phyloP scores from a whole-genome alignment of 1,140 invertebrate genomes.

The Homalodisca vitripennis region DNA sequence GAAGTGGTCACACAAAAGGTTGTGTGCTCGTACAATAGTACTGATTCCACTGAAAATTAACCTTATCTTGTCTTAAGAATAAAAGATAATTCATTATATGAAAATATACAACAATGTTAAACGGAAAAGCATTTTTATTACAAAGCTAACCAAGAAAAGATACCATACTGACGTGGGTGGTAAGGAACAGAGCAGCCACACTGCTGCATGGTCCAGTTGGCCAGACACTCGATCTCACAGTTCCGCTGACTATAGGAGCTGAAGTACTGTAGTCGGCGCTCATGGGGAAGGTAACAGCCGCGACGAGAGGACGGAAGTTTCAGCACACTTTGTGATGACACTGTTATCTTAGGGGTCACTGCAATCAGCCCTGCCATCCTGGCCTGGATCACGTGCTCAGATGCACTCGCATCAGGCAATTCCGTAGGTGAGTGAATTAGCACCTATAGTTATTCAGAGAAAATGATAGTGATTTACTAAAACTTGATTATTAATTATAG shows the following conservation, averaged over 20 bases:
- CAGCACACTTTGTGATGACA: conserved; percentile 1
- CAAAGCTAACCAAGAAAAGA: conserved; percentile 4
- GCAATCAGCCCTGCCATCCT: background rate
- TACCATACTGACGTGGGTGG: conserved; percentile 21
- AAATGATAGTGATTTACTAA: no score
- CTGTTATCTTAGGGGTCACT: background rate
- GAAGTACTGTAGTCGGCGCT: conserved; percentile 60
- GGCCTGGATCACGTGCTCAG: background rate
- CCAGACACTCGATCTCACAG: conserved; percentile 48
- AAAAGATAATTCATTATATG: no score
- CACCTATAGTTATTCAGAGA: no score
- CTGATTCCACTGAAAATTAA: no score
- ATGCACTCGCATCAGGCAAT: background rate
- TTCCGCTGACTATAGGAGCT: conserved; percentile 49
- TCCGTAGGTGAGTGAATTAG: background rate
- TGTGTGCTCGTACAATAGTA: no score
- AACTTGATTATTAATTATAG: no score
- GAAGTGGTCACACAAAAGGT: no score
- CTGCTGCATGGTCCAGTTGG: conserved; percentile 39
- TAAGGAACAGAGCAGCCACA: conserved; percentile 27
- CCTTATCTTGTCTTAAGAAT: no score
- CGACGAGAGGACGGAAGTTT: conserved; percentile 13
- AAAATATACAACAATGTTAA: no score
- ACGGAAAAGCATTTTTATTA: no score
- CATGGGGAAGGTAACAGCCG: conserved; percentile 57